These are phyloP conservation scores for Etheostoma cragini DNA, from an alignment of 2,113 vertebrate genomes.

Conservation along the genomic window DNA sequence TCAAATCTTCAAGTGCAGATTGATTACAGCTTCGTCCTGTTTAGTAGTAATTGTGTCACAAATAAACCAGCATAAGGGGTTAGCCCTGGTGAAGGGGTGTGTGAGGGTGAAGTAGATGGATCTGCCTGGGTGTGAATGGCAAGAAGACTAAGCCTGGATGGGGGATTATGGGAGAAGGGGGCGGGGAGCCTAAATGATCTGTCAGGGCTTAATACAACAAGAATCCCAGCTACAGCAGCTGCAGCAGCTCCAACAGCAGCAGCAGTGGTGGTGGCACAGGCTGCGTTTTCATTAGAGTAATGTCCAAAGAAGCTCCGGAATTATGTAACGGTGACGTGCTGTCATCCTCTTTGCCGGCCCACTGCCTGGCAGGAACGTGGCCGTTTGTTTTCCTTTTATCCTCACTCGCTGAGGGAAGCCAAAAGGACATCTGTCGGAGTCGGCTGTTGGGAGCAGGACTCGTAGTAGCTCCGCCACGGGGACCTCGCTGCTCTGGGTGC, in stretches of 20 bases:
- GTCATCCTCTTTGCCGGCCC: slow-evolving; percentile 65
- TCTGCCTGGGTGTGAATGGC: slow-evolving; percentile 63
- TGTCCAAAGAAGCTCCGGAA: slow-evolving; percentile 85
- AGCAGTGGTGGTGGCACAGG: slow-evolving; percentile 50
- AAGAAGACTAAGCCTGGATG: slow-evolving; percentile 69
- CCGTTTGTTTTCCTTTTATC: slow-evolving; percentile 65
- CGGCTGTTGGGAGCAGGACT: slow-evolving; percentile 5
- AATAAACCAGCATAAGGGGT: slow-evolving; percentile 19
- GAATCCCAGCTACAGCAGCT: slow-evolving; percentile 83
- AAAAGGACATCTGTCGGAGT: slow-evolving; percentile 73
- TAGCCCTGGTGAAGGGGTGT: slow-evolving; percentile 2
- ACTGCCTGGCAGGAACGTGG: slow-evolving; percentile 70
- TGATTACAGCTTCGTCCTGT: slow-evolving; percentile 12
- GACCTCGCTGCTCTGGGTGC: not conserved
- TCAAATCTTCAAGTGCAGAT: slow-evolving; percentile 16
- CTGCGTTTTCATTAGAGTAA: slow-evolving; percentile 91
- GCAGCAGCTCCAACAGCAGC: slow-evolving; percentile 23
- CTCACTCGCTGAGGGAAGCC: slow-evolving; percentile 39
- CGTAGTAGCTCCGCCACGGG: slow-evolving; percentile 26
- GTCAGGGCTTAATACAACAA: slow-evolving; percentile 86
- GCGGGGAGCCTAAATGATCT: slow-evolving; percentile 75
- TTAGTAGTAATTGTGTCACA: slow-evolving; percentile 1
- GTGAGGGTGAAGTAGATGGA: slow-evolving; percentile 39
- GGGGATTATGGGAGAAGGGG: slow-evolving; percentile 74
- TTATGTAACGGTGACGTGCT: slow-evolving; percentile 88